A percentile compares a stretch with the other conserved stretches of the same genome.
These are phyloP conservation scores for Pollenia labialis DNA, from an alignment of 2,888 invertebrate genomes.

Conservation along the genomic window DNA sequence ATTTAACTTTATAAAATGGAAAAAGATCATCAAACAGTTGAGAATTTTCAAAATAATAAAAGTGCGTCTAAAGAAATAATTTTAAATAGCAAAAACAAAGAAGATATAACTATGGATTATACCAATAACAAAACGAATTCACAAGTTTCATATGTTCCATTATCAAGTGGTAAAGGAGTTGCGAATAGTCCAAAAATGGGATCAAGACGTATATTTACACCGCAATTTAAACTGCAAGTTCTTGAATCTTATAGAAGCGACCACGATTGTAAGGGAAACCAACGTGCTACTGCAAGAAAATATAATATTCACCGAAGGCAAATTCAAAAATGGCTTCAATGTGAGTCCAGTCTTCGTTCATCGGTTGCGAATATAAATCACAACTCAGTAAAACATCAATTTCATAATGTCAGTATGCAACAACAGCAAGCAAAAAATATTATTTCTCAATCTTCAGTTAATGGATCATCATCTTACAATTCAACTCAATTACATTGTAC, in stretches of 20 bases:
- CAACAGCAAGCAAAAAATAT: constrained; percentile 74
- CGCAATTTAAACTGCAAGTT: constrained; percentile 95
- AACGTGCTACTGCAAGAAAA: constrained; percentile 94
- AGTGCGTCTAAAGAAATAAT: constrained; percentile 31
- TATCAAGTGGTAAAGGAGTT: constrained; percentile 47
- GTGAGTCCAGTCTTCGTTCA: constrained; percentile 91
- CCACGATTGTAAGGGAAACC: constrained; percentile 94
- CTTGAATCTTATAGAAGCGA: constrained; percentile 94
- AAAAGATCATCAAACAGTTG: constrained; percentile 42
- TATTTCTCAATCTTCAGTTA: constrained; percentile 52
- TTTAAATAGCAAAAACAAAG: constrained; percentile 58
- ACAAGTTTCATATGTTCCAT: constrained; percentile 77
- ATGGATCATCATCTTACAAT: constrained; percentile 4
- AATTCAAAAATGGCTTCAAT: constrained; percentile 96
- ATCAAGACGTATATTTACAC: constrained; percentile 94
- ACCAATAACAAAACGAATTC: constrained; percentile 73
- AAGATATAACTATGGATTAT: constrained; percentile 48
- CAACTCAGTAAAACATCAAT: constrained; percentile 80
- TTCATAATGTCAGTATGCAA: constrained; percentile 79
- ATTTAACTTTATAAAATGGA: constrained; percentile 53
- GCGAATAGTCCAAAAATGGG: constrained; percentile 86
- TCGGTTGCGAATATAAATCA: constrained; percentile 86
- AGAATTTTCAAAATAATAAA: constrained; percentile 33
- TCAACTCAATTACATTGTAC: constrained; percentile 70
- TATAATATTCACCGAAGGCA: constrained; percentile 95